Conservation (phyloP, 2,888 invertebrate species). For the Drosophila sordidula region DNA sequence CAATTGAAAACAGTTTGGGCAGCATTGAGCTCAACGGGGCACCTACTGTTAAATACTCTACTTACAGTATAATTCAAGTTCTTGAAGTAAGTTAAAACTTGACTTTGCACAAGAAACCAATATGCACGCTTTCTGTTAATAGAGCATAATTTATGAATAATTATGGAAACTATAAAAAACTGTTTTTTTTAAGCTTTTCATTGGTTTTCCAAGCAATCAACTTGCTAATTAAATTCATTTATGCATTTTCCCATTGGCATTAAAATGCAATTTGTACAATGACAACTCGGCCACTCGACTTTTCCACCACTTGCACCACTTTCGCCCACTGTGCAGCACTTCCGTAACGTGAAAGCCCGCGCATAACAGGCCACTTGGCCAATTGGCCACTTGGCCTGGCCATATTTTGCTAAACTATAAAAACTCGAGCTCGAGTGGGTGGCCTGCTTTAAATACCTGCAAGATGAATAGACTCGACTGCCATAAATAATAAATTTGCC, state of each 20-base stretch:
- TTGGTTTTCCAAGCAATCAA: conserved; percentile 14
- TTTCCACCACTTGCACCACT: conserved; percentile 57
- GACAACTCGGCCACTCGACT: conserved; percentile 38
- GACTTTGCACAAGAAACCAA: neutral
- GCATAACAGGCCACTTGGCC: conserved; percentile 14
- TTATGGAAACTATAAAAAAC: neutral
- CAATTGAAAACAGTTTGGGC: neutral
- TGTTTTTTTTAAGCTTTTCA: conserved; percentile 5
- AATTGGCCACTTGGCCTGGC: conserved; percentile 42
- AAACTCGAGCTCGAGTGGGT: conserved; percentile 41
- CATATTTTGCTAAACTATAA: conserved; percentile 58
- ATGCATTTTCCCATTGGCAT: conserved; percentile 24
- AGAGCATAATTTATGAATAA: conserved; percentile 10
- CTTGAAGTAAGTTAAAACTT: no score
- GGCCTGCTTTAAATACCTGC: conserved; percentile 54
- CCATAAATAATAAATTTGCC: conserved; percentile 58
- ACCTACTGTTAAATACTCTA: neutral
- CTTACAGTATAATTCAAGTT: neutral
- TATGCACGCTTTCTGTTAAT: neutral
- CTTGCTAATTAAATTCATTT: conserved; percentile 17
- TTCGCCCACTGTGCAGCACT: conserved; percentile 62
- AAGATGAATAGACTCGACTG: conserved; percentile 51
- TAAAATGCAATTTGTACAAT: conserved; percentile 59
- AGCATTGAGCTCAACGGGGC: neutral
- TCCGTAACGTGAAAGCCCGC: conserved; percentile 40